These are phyloP conservation scores for Carcharodon carcharias DNA, from an alignment of 2,797 vertebrate genomes.

Conservation along the genomic window DNA sequence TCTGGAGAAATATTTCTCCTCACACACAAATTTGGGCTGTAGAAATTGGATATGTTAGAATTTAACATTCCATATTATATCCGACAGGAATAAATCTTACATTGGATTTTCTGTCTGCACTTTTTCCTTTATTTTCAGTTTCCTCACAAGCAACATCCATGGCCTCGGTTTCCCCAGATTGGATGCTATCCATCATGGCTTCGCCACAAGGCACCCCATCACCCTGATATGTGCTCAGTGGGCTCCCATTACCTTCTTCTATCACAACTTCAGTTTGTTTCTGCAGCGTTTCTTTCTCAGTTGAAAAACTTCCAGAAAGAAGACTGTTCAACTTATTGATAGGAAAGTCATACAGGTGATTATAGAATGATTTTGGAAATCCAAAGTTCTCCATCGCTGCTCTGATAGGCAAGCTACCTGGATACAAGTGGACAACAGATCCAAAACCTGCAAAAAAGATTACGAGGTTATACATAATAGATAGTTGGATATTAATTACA, in stretches of 20 bases:
- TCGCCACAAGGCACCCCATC: constrained; percentile 46
- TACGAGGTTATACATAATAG: not conserved
- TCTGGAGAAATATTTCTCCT: not conserved
- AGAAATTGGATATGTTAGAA: not conserved
- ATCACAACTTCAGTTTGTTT: constrained; percentile 42
- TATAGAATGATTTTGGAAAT: constrained; percentile 77
- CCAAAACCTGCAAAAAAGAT: constrained; percentile 68
- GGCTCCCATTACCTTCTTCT: constrained; percentile 53
- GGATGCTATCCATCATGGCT: constrained; percentile 45
- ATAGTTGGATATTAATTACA: not conserved
- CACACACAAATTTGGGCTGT: not conserved
- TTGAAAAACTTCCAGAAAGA: constrained; percentile 69
- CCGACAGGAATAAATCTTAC: constrained; percentile 54
- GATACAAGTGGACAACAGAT: constrained; percentile 87
- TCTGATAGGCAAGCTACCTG: constrained; percentile 79
- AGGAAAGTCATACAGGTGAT: constrained; percentile 81
- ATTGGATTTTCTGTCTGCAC: constrained; percentile 58
- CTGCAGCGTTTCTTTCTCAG: constrained; percentile 47
- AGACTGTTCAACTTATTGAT: constrained; percentile 82
- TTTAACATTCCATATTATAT: not conserved
- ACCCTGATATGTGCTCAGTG: constrained; percentile 44
- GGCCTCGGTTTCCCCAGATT: constrained; percentile 41
- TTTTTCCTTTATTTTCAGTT: constrained; percentile 52
- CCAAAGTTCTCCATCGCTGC: constrained; percentile 86
- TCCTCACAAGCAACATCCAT: constrained; percentile 53